These are phyloP conservation scores for Lymantria monacha DNA, from an alignment of 2,888 invertebrate genomes.

Conservation along the genomic window DNA sequence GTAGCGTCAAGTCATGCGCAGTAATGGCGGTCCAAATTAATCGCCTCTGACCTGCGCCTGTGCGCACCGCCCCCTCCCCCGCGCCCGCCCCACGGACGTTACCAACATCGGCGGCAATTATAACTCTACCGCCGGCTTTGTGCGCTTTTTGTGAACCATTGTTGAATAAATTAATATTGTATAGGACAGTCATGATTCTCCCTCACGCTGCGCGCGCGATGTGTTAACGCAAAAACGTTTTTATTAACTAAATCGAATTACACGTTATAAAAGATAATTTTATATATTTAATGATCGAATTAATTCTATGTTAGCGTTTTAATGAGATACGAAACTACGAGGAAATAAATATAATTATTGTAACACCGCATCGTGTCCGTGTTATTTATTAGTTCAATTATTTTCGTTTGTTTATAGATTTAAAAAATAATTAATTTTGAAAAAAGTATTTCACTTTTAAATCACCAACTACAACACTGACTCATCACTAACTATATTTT, in stretches of 20 bases:
- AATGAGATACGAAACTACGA: too few species aligned
- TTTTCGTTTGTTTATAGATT: too few species aligned
- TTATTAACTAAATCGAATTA: slow-evolving; percentile 15
- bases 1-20: slow-evolving; percentile 59
- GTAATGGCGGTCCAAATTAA: slow-evolving; percentile 53
- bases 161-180: slow-evolving; percentile 37
- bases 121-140: slow-evolving; percentile 18
- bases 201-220: slow-evolving; percentile 10
- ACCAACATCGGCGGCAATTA: slow-evolving; percentile 41
- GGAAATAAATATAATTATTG: too few species aligned
- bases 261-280: slow-evolving; percentile 5
- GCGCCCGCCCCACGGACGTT: not conserved
- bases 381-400: too few species aligned
- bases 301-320: too few species aligned
- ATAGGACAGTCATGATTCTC: slow-evolving; percentile 27
- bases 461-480: too few species aligned
- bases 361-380: too few species aligned
- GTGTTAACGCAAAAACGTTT: slow-evolving; percentile 14
- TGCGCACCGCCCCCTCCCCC: slow-evolving; percentile 7
- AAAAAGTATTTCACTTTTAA: too few species aligned
- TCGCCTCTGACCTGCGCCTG: slow-evolving; percentile 25
- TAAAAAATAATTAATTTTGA: too few species aligned
- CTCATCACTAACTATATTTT: too few species aligned
- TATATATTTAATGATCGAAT: slow-evolving; percentile 3
- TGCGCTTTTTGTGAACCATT: slow-evolving; percentile 30